Evolutionary conservation across 1,140 invertebrate species (phyloP), one percentile per base, ranked within the genome.

Genomic region (Psix sp.): DNA sequence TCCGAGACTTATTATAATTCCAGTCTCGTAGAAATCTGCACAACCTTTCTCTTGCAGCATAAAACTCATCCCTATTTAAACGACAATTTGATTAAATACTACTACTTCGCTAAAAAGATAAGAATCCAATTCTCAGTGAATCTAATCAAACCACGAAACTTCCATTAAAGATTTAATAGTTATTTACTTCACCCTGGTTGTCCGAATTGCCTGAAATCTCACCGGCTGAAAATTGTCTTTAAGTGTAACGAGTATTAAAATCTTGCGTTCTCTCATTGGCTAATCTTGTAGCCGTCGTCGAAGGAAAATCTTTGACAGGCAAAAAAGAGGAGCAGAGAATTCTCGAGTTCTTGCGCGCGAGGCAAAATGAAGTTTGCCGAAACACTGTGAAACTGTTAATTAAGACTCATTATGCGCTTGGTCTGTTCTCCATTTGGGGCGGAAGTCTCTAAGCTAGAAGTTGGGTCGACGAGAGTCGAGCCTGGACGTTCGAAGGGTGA

Each of bases 361-460:
- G 56, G 26, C 70, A 78, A 84, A 86, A 87, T 86, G 80, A 84
- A 87, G 84, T 81, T 84, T 83, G 74, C 78, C 78, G 79, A 84
- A 86, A 86, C 80, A 85, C 82, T 78, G 77, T 77, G 79, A 81
- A 85, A 85, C 86, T 87, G 86, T 87, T 87, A 87, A 87, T 87
- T 86, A 86, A 87, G 86, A 86, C 83, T 87, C 82, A 87, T 86
- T 87, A 86, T 81, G 75, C 77, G 68, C 79, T 71, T 77, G 74
- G 74, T 38, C 65, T 70, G 75, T 65, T 72, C 42, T 46, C 52
- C 36, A 66, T 65, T 66, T 66, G 63, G 67, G 57, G 76, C 40
- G 49, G 49, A 71, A 77, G 77, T 76, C 35, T 68, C 21, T 46
- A 10, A 59, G 43, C 49, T 36, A 31, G 52, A 60, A 54, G 70